Evolutionary conservation across 1,140 invertebrate genomes (phyloP).

Genomic region (Lysiphlebus fabarum): DNA sequence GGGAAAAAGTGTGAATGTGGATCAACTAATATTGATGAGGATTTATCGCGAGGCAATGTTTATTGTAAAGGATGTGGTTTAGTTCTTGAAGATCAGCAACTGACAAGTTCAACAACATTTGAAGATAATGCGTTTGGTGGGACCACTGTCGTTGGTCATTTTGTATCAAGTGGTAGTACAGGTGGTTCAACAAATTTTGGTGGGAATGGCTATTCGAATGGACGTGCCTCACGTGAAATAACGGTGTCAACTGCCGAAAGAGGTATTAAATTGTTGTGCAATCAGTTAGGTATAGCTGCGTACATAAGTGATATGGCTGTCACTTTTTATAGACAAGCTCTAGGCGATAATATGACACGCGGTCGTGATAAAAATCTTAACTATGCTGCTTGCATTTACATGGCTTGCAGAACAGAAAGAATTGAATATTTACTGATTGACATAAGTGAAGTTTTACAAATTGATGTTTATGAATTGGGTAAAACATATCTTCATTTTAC

Average conservation of each 20-base stretch:
- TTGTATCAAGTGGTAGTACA: conserved; percentile 84
- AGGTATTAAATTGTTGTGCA: conserved; percentile 74
- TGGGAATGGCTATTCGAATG: conserved; percentile 74
- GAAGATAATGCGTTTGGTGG: conserved; percentile 89
- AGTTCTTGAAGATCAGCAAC: conserved; percentile 92
- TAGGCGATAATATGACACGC: conserved; percentile 82
- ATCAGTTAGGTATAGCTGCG: conserved; percentile 79
- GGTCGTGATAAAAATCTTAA: conserved; percentile 89
- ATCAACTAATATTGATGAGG: conserved; percentile 90
- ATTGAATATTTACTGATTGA: conserved; percentile 96
- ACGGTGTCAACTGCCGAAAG: conserved; percentile 84
- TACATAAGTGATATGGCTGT: conserved; percentile 90
- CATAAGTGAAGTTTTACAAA: conserved; percentile 94
- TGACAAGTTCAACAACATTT: conserved; percentile 95
- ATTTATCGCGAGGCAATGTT: conserved; percentile 87
- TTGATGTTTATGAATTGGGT: conserved; percentile 94
- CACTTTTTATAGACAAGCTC: conserved; percentile 96
- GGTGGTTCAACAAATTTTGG: conserved; percentile 76
- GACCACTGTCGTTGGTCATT: conserved; percentile 84
- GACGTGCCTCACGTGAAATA: conserved; percentile 84
- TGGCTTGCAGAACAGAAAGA: conserved; percentile 91
- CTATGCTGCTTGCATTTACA: conserved; percentile 95
- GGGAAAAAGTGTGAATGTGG: conserved; percentile 86
- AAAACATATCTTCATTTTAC: conserved; percentile 88
- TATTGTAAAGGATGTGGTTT: conserved; percentile 95